phyloP scores from a whole-genome alignment of 2,797 vertebrate genomes.

The Tauraco hartlaubi region DNA sequence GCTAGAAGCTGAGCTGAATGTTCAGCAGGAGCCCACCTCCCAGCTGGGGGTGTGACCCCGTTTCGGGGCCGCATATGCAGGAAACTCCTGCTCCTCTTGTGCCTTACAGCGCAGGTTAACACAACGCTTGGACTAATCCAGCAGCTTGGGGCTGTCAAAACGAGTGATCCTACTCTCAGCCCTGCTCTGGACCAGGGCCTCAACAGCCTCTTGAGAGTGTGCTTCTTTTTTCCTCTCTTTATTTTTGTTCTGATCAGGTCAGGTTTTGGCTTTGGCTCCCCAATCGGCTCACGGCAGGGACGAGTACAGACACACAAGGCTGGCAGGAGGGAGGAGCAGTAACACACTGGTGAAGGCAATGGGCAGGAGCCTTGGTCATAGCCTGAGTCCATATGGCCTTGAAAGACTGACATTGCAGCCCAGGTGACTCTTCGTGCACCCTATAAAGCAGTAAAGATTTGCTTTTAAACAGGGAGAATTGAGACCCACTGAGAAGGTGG shows the following conservation, averaged over 20 bases:
- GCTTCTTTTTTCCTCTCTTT: not conserved
- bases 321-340: not conserved
- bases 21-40: not conserved
- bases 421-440: not conserved
- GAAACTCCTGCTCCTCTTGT: not conserved
- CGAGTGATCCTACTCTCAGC: not conserved
- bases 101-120: not conserved
- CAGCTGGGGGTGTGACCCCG: not conserved
- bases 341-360: not conserved
- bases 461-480: not conserved
- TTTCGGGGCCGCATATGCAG: not conserved
- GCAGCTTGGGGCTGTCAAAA: not conserved
- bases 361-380: not conserved
- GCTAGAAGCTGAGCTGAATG: not conserved
- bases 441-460: not conserved
- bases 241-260: not conserved
- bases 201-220: fast-evolving
- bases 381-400: not conserved
- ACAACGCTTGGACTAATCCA: not conserved
- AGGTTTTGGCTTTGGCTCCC: not conserved
- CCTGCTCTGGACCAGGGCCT: not conserved
- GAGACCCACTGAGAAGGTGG: not conserved
- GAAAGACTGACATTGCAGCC: not conserved
- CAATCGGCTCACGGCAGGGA: not conserved
- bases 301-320: fast-evolving